phyloP scores from a whole-genome alignment of 2,797 vertebrate species.

The Corythornis leucogaster region DNA sequence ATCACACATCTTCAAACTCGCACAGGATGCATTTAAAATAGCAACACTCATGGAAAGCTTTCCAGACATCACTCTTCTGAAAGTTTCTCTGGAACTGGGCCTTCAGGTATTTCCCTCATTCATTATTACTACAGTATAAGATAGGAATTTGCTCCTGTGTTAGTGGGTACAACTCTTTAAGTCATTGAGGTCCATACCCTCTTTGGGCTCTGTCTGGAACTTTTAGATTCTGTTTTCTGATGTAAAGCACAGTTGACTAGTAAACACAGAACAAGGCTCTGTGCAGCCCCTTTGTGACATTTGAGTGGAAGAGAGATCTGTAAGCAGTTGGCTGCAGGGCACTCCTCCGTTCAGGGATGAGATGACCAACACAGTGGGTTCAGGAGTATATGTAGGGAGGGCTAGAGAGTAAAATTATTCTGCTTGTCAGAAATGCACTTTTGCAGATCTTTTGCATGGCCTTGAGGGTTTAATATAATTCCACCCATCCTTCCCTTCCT shows the following conservation, averaged over 20 bases:
- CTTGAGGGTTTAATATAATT: neutral
- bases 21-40: slow-evolving; percentile 98
- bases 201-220: neutral
- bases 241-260: neutral
- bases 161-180: neutral
- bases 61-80: slow-evolving; percentile 96
- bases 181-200: neutral
- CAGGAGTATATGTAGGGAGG: neutral
- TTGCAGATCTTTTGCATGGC: neutral
- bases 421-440: neutral
- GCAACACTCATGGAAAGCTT: slow-evolving; percentile 97
- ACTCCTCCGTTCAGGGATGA: neutral
- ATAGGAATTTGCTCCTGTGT: neutral
- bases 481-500: neutral
- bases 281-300: neutral
- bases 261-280: neutral
- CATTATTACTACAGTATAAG: neutral
- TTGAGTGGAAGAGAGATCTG: neutral
- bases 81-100: slow-evolving; percentile 95
- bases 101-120: slow-evolving; percentile 86
- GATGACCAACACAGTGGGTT: neutral
- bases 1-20: slow-evolving; percentile 96
- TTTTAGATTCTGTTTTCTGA: neutral
- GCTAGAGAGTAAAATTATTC: neutral
- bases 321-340: neutral